Conservation (phyloP, 2,888 invertebrate genomes). For the Euphydryas editha region DNA sequence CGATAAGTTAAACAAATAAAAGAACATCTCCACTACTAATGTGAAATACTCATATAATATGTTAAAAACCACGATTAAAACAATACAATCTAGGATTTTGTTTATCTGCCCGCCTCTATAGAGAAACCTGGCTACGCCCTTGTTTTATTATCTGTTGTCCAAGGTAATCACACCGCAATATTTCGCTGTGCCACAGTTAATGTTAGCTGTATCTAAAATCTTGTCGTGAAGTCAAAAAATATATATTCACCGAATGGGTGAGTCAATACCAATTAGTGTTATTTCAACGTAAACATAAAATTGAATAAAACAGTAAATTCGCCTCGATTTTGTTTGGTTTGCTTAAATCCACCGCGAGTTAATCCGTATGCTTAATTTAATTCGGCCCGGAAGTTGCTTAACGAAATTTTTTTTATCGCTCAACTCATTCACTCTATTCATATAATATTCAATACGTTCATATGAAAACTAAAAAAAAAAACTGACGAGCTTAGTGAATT, state of each 20-base stretch:
- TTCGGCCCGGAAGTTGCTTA: constrained; percentile 28
- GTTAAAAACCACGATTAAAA: too few relatives aligned
- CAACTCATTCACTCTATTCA: constrained; percentile 35
- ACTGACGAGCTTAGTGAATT: constrained; percentile 16
- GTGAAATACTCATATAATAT: too few relatives aligned
- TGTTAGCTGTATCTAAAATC: constrained; percentile 30
- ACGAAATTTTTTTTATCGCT: constrained; percentile 39
- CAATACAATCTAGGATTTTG: too few relatives aligned
- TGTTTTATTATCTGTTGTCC: not conserved
- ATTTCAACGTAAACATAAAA: constrained; percentile 37
- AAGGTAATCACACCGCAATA: not conserved
- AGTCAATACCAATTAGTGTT: constrained; percentile 46
- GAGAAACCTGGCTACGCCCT: too few relatives aligned
- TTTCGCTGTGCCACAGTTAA: constrained; percentile 17
- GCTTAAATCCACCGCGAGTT: constrained; percentile 24
- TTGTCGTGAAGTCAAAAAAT: constrained; percentile 35
- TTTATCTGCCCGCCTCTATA: too few relatives aligned
- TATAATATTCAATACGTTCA: constrained; percentile 23
- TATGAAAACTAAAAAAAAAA: constrained; percentile 20
- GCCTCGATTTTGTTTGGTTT: constrained; percentile 32
- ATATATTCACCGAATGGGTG: constrained; percentile 31
- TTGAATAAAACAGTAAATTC: constrained; percentile 34
- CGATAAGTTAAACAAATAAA: too few relatives aligned
- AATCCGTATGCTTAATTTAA: constrained; percentile 30
- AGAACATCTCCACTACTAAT: too few relatives aligned